phyloP scores from a whole-genome alignment of 2,888 invertebrate genomes.

The Acronicta aceris region DNA sequence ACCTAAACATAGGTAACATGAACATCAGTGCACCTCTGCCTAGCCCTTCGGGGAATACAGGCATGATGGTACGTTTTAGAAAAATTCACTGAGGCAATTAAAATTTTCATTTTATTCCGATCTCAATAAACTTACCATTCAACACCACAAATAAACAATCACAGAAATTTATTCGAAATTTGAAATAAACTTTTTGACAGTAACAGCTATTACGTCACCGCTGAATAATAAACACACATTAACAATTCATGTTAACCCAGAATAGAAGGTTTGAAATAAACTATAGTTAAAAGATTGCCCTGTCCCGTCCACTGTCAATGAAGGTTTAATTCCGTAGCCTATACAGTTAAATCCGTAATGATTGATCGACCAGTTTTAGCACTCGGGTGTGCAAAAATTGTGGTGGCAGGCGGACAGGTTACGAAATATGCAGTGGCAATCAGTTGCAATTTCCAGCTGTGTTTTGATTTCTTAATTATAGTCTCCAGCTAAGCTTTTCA shows the following conservation, averaged over 20 bases:
- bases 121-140: conserved; percentile 11
- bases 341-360: conserved; percentile 75
- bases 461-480: too few species aligned
- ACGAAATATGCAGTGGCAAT: conserved; percentile 4
- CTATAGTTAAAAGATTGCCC: conserved; percentile 22
- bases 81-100: too few species aligned
- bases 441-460: too few species aligned
- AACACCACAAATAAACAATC: conserved; percentile 6
- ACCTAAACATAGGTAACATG: too few species aligned
- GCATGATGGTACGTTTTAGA: too few species aligned
- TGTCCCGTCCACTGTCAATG: conserved; percentile 61
- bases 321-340: conserved; percentile 71
- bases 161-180: background rate
- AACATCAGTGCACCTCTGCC: too few species aligned
- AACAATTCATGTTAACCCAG: conserved; percentile 5
- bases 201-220: background rate
- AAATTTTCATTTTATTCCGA: too few species aligned
- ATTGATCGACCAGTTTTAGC: conserved; percentile 77
- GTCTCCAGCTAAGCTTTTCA: too few species aligned
- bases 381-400: conserved; percentile 52
- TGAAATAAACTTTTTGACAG: conserved; percentile 5
- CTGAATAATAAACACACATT: conserved; percentile 2
- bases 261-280: conserved; percentile 25
- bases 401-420: conserved; percentile 39
- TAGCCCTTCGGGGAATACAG: too few species aligned